A percentile compares a stretch with the other conserved stretches of the same genome.
These are phyloP conservation scores for Laothoe populi DNA, from an alignment of 2,888 invertebrate genomes.

Conservation along the genomic window DNA sequence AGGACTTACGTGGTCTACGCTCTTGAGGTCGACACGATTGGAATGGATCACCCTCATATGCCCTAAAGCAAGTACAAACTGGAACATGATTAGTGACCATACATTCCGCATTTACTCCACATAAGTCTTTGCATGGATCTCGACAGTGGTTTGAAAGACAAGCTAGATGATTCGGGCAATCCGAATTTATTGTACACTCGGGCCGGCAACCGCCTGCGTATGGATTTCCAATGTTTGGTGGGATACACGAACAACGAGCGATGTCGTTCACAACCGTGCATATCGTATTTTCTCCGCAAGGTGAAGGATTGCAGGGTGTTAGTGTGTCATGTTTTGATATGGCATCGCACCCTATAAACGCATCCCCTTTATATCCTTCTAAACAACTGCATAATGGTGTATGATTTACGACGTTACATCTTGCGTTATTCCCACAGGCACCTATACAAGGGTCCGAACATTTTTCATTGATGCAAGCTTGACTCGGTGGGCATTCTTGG, in stretches of 20 bases:
- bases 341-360: constrained; percentile 91
- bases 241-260: constrained; percentile 93
- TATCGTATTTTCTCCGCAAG: constrained; percentile 93
- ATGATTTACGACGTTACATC: constrained; percentile 91
- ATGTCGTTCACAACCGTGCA: constrained; percentile 89
- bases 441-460: constrained; percentile 92
- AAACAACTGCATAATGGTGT: constrained; percentile 92
- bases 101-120: constrained; percentile 93
- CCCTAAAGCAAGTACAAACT: constrained; percentile 90
- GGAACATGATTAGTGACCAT: constrained; percentile 93
- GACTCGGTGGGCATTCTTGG: constrained; percentile 91
- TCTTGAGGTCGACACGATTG: constrained; percentile 87
- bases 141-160: constrained; percentile 94
- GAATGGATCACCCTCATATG: constrained; percentile 93
- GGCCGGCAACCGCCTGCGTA: constrained; percentile 93
- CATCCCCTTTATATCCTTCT: constrained; percentile 92
- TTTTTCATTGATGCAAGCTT: constrained; percentile 92
- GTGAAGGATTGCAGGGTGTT: constrained; percentile 91
- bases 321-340: constrained; percentile 68
- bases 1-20: constrained; percentile 82
- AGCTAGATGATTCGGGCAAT: constrained; percentile 90
- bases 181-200: constrained; percentile 92
- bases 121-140: constrained; percentile 93
- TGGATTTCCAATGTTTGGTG: constrained; percentile 94
- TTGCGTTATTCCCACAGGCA: constrained; percentile 91